Evolutionary conservation across 2,113 vertebrate genomes (phyloP), one percentile per base, ranked within the genome.

Genomic region (Tichodroma muraria): DNA sequence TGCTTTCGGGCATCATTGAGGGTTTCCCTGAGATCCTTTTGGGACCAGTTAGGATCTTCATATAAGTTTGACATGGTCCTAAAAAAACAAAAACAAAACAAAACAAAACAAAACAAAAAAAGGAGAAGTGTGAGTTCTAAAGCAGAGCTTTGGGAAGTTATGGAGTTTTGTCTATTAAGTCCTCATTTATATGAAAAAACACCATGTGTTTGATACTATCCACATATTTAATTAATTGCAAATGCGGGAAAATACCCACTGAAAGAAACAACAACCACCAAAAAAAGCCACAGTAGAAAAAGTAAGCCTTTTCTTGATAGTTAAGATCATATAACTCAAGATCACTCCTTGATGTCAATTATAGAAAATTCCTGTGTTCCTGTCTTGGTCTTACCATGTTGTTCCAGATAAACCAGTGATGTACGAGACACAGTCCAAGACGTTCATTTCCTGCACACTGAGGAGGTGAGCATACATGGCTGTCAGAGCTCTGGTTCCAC

Each of bases 381-480:
- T 60, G 25, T 76, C 49, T 85, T 72, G 21, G 47, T 30, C 98
- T 98, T 97, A 99, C 99, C 99, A 99, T 60, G 98, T 99, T 61
- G 99, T 98, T 50, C 98, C 99, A 0, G 99, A 99, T 73, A 99
- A 97, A 50, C 98, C 98, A 5, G 98, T 98, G 89, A 99, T 97
- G 68, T 99, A 99, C 31, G 96, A 98, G 83, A 98, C 89, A 59
- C 98, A 97, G 72, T 99, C 97, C 82, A 99, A 95, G 80, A 98
- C 70, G 40, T 97, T 98, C 30, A 98, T 88, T 23, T 98, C 97
- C 98, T 99, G 98, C 47, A 99, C 96, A 3, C 97, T 98, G 84
- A 95, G 98, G 88, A 99, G 94, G 82, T 98, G 98, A 47, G 98
- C 98, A 0, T 98, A 98, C 94, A 98, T 95, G 80, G 98, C 95